Conservation (phyloP, 1,140 invertebrate genomes). For the Drosophila pandora region DNA sequence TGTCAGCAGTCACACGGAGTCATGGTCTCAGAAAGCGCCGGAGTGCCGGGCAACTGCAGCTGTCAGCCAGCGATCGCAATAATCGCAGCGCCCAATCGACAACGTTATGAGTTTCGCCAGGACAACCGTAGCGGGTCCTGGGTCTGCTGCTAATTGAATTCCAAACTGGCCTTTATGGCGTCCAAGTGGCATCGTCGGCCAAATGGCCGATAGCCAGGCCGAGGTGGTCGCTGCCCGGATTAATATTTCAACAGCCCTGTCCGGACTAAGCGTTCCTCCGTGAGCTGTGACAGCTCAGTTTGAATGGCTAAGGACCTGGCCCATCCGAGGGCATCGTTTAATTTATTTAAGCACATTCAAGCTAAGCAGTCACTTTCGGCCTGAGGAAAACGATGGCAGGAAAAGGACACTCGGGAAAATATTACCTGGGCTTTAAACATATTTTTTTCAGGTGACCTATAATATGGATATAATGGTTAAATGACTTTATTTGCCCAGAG, state of each 20-base stretch:
- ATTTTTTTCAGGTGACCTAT: not conserved
- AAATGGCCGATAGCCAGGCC: not conserved
- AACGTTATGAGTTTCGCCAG: conserved; percentile 31
- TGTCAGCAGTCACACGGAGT: not conserved
- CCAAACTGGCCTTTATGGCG: conserved; percentile 43
- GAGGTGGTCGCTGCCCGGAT: conserved; percentile 22
- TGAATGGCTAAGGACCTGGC: conserved; percentile 36
- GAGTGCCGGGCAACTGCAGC: conserved; percentile 33
- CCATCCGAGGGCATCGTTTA: conserved; percentile 29
- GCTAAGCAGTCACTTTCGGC: conserved; percentile 52
- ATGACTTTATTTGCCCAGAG: too few species aligned
- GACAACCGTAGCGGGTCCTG: not conserved
- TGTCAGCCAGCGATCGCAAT: conserved; percentile 54
- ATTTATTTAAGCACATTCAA: conserved; percentile 62
- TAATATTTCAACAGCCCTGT: conserved; percentile 67
- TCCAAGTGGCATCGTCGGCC: not conserved
- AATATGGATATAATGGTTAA: not conserved
- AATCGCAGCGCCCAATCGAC: conserved; percentile 61
- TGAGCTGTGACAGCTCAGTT: conserved; percentile 43
- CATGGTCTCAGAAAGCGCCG: not conserved
- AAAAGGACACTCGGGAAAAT: conserved; percentile 6
- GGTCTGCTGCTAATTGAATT: conserved; percentile 59
- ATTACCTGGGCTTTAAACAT: not conserved
- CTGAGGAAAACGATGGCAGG: not conserved
- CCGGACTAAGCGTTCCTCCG: conserved; percentile 49